A percentile compares a stretch with the other conserved stretches of the same genome.
Evolutionary conservation across 2,888 invertebrate genomes (phyloP).

Genomic region (Acanthosepion esculentum): DNA sequence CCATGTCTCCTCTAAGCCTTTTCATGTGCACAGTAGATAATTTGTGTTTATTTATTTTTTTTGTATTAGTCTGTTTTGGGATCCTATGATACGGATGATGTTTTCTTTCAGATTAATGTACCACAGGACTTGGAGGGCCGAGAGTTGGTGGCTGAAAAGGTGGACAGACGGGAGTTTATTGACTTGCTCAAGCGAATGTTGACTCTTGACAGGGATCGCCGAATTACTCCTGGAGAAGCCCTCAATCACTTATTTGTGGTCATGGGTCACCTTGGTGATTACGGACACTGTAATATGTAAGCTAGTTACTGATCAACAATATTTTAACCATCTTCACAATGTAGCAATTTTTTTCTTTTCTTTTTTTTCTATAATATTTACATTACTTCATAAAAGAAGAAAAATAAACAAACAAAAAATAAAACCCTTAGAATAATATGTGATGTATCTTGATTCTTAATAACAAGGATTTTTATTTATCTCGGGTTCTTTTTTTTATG

Average conservation of each 20-base stretch:
- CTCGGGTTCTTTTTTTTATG: neutral
- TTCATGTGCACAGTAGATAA: neutral
- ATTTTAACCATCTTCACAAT: neutral
- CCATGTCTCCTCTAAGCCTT: neutral
- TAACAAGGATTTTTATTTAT: neutral
- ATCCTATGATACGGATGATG: slow-evolving; percentile 1
- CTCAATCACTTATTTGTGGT: slow-evolving; percentile 95
- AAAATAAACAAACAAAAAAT: neutral
- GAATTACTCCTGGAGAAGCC: slow-evolving; percentile 96
- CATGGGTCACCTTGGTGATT: slow-evolving; percentile 91
- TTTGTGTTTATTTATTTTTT: neutral
- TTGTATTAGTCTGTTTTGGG: neutral
- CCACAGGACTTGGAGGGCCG: slow-evolving; percentile 92
- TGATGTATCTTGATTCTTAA: neutral
- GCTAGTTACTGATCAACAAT: slow-evolving; percentile 51
- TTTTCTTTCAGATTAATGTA: slow-evolving; percentile 71
- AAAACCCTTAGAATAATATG: neutral
- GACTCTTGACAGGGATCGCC: slow-evolving; percentile 95
- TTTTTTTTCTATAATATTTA: neutral
- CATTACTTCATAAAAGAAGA: neutral
- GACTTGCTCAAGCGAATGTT: slow-evolving; percentile 98
- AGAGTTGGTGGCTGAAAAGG: slow-evolving; percentile 96
- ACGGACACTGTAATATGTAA: slow-evolving; percentile 93
- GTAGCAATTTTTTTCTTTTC: neutral
- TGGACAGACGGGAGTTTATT: slow-evolving; percentile 97